Percentiles rank a stretch among this genome's conserved stretches.
Evolutionary conservation across 2,113 vertebrate species (phyloP).

Genomic region (Osmerus mordax): DNA sequence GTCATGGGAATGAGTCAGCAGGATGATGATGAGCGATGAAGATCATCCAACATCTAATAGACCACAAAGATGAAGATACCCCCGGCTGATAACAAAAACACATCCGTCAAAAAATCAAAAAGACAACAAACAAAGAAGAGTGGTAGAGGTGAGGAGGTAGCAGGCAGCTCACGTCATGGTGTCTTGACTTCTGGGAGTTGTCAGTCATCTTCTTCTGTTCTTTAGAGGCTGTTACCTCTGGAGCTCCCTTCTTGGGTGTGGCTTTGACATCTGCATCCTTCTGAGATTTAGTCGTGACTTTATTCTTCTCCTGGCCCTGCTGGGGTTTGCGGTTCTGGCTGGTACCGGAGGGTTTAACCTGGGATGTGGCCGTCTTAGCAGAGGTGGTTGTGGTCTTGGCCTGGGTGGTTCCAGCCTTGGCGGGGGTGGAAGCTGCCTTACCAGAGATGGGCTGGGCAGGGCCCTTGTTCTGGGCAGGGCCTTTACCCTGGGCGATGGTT

Average conservation of each 20-base stretch:
- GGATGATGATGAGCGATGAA: constrained; percentile 23
- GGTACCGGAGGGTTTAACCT: constrained; percentile 67
- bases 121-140: neutral
- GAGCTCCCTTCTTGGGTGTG: constrained; percentile 68
- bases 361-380: constrained; percentile 48
- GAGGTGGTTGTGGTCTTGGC: constrained; percentile 14
- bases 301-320: constrained; percentile 69
- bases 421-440: constrained; percentile 62
- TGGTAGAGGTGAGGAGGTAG: constrained; percentile 64
- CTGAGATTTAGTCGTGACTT: constrained; percentile 62
- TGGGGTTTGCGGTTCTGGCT: constrained; percentile 67
- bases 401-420: constrained; percentile 58
- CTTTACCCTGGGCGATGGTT: constrained; percentile 50
- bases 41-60: neutral
- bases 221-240: constrained; percentile 63
- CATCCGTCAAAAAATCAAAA: neutral
- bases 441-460: constrained; percentile 47
- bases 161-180: constrained; percentile 87
- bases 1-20: constrained; percentile 9
- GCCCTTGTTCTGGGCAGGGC: constrained; percentile 41
- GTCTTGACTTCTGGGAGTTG: constrained; percentile 78
- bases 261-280: constrained; percentile 69
- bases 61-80: too few species aligned
- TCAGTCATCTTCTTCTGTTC: constrained; percentile 74
- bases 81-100: too few species aligned